Base-by-base conservation (phyloP, 2,797 vertebrate genomes). In the Oreortyx pictus region DNA sequence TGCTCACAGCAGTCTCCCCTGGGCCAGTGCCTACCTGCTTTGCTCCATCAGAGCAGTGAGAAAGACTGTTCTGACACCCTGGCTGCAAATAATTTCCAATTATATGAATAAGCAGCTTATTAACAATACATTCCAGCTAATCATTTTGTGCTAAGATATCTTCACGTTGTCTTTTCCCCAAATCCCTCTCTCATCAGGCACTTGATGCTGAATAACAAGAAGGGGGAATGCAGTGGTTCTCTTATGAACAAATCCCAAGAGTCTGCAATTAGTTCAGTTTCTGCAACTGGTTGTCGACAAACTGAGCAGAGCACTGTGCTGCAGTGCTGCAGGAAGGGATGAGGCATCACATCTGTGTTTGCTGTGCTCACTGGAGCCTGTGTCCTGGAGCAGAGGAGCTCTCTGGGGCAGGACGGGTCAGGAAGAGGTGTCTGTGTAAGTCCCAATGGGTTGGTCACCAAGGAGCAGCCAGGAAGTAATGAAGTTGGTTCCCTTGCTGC, bases 151-250 rank as follows among this genome's bases (percentile, higher is more conserved):
- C 86, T 88, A n/a, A 43, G 89, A 92, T 93, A 92, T 90, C 94
- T 77, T 47, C 0, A 9, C 89, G 67, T 96, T 96, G 95, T 95
- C 93, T 95, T 5, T 79, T 92, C 94, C 95, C 93, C 89, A 95
- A 92, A 96, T 95, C 95, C 95, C 95, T 95, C 92, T 93, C 92
- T 95, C 93, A 95, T 95, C 94, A 94, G 93, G 92, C 88, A 15
- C 86, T 92, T 7, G 90, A 93, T 80, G 93, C 84, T 46, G 47
- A 9, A 33, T 92, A 95, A 94, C 95, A 71, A 94, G 95, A 64
- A 77, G 52, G 52, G 78, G 84, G 86, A 86, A 90, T 5, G 1
- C 27, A 14, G 73, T 89, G 1, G 0, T 76, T 90, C 82, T 88
- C 85, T 19, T 6, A 11, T 0, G 6, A 73, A n/a, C 86, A 74